Conservation (phyloP, 2,113 vertebrate species). For the Globicephala melas region DNA sequence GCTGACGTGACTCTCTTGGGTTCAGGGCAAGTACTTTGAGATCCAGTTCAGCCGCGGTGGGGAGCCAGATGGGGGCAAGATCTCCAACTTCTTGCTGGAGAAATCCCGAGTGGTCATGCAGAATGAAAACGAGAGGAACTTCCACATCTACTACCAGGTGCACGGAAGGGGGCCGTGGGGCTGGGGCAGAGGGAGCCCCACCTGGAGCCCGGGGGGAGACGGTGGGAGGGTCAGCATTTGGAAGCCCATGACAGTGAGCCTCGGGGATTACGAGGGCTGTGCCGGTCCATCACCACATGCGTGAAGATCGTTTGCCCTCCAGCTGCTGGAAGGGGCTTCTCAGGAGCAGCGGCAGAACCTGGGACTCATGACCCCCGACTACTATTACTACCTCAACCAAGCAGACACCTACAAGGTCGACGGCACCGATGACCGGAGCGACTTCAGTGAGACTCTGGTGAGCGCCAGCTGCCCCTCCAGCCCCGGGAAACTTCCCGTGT, state of each 20-base stretch:
- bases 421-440: constrained; percentile 91
- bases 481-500: background rate
- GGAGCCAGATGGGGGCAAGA: constrained; percentile 96
- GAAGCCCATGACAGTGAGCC: background rate
- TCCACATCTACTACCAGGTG: constrained; percentile 99
- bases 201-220: background rate
- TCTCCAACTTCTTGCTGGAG: constrained; percentile 97
- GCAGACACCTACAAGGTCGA: constrained; percentile 96
- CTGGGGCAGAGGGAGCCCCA: background rate
- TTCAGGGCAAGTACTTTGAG: constrained; percentile 98
- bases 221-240: rapidly evolving
- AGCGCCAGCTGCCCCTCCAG: rapidly evolving
- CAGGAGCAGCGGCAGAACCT: constrained; percentile 90
- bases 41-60: constrained; percentile 98
- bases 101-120: constrained; percentile 97
- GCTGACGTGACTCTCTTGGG: background rate
- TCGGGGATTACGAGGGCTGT: rapidly evolving
- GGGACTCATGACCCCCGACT: constrained; percentile 94
- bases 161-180: rapidly evolving
- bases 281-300: rapidly evolving
- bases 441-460: constrained; percentile 95
- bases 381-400: constrained; percentile 97
- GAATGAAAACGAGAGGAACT: constrained; percentile 95
- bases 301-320: background rate
- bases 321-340: constrained; percentile 93